Conservation (phyloP, 2,888 invertebrate genomes). For the Agrochola lychnidis region DNA sequence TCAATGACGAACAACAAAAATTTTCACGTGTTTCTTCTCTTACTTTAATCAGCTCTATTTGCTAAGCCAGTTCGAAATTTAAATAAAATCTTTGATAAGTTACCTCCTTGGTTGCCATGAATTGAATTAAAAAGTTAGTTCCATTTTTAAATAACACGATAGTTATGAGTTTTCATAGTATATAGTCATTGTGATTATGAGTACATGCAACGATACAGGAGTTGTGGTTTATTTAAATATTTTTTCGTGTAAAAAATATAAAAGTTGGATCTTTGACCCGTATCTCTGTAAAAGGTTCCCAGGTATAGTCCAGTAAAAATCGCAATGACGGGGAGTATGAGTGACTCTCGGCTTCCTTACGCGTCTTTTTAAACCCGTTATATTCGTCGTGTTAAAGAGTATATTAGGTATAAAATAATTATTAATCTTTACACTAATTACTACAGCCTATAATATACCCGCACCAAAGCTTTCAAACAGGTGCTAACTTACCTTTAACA, state of each 20-base stretch:
- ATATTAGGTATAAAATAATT: neutral
- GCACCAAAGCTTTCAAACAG: slow-evolving; percentile 36
- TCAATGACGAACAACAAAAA: no score
- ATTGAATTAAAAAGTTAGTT: no score
- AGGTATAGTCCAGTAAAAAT: neutral
- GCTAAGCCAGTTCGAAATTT: no score
- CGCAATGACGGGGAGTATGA: neutral
- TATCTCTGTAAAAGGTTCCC: neutral
- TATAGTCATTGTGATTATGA: neutral
- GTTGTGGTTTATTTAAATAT: neutral
- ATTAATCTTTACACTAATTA: neutral
- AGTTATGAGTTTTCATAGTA: no score
- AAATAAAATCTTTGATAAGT: no score
- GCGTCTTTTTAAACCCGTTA: no score
- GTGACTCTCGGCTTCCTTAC: neutral
- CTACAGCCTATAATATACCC: neutral
- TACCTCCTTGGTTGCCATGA: no score
- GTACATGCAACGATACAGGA: neutral
- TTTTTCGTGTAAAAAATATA: neutral
- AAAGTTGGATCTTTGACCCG: neutral
- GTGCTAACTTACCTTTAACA: slow-evolving; percentile 38
- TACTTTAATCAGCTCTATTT: no score
- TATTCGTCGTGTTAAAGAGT: neutral
- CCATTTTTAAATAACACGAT: no score
- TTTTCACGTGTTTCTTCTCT: no score